Evolutionary conservation across 2,797 vertebrate species (phyloP), one percentile per base, ranked within the genome.

Genomic region (Delichon dasypus): DNA sequence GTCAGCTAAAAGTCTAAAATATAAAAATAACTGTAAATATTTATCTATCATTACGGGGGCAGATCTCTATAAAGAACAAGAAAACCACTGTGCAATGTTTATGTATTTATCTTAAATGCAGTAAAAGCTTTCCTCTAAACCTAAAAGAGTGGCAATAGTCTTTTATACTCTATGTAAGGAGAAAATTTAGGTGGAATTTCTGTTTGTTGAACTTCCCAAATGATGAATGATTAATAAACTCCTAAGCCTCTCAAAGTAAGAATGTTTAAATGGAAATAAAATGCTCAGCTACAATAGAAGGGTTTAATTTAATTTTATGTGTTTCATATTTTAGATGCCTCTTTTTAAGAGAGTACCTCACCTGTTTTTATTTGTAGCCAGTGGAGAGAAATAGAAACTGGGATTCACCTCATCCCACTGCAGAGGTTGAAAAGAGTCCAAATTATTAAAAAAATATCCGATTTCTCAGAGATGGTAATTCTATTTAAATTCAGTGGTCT

Each of bases 1-100:
- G n/a, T 57, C 89, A 86, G 14, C 25, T 53, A 50, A 47, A 95
- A 68, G 6, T 29, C 51, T 60, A 65, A 89, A 90, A 67, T 14
- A 44, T 21, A 82, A 92, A 84, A 93, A 67, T 36, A 34, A 29
- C 25, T 74, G 45, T 48, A 93, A 95, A 85, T 90, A 88, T 91
- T 91, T 88, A 32, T 44, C 34, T 82, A 26, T 42, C 64, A 55
- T 81, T 84, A 60, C 29, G 61, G 32, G 16, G 21, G 6, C 5
- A 85, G 47, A 62, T 54, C 20, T 77, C 30, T 80, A 29, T 34
- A 77, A 85, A 74, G 53, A 82, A 44, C 26, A 80, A 50, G 34
- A 38, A 45, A 88, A 78, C n/a, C 16, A 47, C 25, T 47, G 14
- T 57, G 12, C 5, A 57, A 18, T 77, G 34, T 84, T 88, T 51